phyloP scores from a whole-genome alignment of 2,113 vertebrate species.

The Ageneiosus marmoratus region DNA sequence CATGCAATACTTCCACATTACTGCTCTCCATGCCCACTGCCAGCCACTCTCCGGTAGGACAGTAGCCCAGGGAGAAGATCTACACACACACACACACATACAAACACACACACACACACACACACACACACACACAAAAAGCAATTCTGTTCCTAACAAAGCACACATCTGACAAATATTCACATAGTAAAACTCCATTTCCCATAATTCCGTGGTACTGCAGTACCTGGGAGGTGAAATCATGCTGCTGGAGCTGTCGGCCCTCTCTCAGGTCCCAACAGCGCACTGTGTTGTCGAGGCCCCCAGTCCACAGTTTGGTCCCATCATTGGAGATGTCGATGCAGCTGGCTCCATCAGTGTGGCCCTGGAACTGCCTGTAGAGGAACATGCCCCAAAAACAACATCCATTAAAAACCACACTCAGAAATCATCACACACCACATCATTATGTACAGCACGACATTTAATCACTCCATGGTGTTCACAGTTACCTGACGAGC shows the following conservation, averaged over 20 bases:
- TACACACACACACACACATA: slow-evolving; percentile 67
- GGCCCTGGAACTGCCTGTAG: slow-evolving; percentile 96
- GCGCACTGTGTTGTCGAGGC: slow-evolving; percentile 96
- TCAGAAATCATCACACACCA: not conserved
- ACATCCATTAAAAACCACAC: not conserved
- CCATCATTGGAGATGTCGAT: slow-evolving; percentile 99
- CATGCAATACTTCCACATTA: slow-evolving; percentile 92
- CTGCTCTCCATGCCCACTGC: slow-evolving; percentile 96
- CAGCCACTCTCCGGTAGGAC: slow-evolving; percentile 93
- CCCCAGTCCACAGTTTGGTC: slow-evolving; percentile 98
- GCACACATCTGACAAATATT: not conserved
- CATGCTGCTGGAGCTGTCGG: slow-evolving; percentile 95
- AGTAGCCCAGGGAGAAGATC: slow-evolving; percentile 95
- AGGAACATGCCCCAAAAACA: not conserved
- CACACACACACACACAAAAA: not conserved
- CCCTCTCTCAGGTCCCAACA: slow-evolving; percentile 98
- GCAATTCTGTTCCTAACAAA: not conserved
- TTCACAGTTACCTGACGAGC: slow-evolving; percentile 83
- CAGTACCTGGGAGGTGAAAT: slow-evolving; percentile 95
- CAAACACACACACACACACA: no score
- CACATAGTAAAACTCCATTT: not conserved
- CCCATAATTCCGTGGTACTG: slow-evolving; percentile 16
- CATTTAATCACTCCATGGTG: not conserved
- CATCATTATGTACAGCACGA: not conserved
- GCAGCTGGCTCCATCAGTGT: slow-evolving; percentile 98